Evolutionary conservation across 1,140 invertebrate species (phyloP).

Genomic region (Drosophila tropicalis): DNA sequence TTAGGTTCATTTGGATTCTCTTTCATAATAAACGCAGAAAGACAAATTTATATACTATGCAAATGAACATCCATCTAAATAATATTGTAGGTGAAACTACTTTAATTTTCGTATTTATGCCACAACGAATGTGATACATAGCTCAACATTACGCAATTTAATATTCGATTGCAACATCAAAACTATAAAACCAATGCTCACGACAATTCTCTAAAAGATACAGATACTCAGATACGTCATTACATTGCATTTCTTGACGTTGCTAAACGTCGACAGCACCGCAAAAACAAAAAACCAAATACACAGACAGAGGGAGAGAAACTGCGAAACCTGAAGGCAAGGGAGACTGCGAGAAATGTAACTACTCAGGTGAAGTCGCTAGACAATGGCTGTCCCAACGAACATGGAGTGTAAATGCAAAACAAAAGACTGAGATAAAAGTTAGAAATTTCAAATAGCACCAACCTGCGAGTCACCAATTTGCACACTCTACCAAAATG

Average conservation of each 20-base stretch:
- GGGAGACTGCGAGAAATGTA: slow-evolving; percentile 40
- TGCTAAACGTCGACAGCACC: background rate
- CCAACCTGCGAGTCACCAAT: background rate
- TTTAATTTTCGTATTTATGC: slow-evolving; percentile 1
- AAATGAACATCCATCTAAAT: slow-evolving; percentile 38
- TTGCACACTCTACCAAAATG: background rate
- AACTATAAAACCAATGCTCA: slow-evolving; percentile 49
- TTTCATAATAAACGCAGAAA: slow-evolving; percentile 30
- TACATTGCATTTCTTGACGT: slow-evolving; percentile 41
- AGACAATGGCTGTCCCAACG: slow-evolving; percentile 43
- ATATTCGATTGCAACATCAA: slow-evolving; percentile 42
- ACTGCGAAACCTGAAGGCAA: background rate
- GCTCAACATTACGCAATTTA: slow-evolving; percentile 34
- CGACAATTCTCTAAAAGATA: slow-evolving; percentile 49
- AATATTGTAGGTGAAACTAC: slow-evolving; percentile 1
- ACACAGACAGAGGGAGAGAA: slow-evolving; percentile 35
- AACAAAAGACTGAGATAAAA: slow-evolving; percentile 19
- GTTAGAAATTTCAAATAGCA: slow-evolving; percentile 7
- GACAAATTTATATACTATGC: slow-evolving; percentile 55
- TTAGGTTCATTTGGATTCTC: slow-evolving; percentile 13
- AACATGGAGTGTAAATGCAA: slow-evolving; percentile 48
- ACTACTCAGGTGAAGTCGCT: slow-evolving; percentile 13
- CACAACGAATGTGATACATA: slow-evolving; percentile 12
- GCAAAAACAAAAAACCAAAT: slow-evolving; percentile 17
- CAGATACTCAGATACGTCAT: slow-evolving; percentile 45